Conservation (phyloP, 2,888 invertebrate genomes). For the Osmoderma eremita region DNA sequence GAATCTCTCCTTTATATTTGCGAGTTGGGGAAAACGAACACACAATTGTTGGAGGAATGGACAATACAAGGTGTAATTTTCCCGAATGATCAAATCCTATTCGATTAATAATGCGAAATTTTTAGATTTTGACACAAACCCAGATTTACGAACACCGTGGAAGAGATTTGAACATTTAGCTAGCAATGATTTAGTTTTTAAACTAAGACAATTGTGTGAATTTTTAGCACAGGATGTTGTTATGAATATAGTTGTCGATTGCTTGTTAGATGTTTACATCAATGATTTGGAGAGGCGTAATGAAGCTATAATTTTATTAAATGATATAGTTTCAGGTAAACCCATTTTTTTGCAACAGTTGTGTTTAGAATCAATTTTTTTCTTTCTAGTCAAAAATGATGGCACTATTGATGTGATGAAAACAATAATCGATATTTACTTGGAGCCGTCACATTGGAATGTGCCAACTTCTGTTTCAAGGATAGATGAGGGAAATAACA, state of each 20-base stretch:
- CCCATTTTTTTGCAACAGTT: not conserved
- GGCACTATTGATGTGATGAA: constrained; percentile 43
- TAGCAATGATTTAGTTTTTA: constrained; percentile 62
- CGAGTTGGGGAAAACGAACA: constrained; percentile 64
- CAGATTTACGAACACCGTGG: constrained; percentile 68
- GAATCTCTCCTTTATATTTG: constrained; percentile 67
- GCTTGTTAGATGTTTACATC: constrained; percentile 69
- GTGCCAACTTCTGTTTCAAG: constrained; percentile 61
- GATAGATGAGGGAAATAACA: constrained; percentile 52
- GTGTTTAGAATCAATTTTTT: not conserved
- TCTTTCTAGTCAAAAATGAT: not conserved
- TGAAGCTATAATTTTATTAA: constrained; percentile 72
- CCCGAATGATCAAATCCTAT: constrained; percentile 26
- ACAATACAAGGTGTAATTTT: constrained; percentile 58
- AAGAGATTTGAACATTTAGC: constrained; percentile 71
- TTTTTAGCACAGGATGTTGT: constrained; percentile 69
- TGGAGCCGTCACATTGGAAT: constrained; percentile 67
- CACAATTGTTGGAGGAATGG: constrained; percentile 68
- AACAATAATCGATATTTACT: constrained; percentile 61
- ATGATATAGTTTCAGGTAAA: constrained; percentile 67
- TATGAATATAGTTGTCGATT: constrained; percentile 70
- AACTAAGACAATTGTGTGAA: constrained; percentile 68
- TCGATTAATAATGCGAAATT: constrained; percentile 3
- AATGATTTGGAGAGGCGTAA: constrained; percentile 66
- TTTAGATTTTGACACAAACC: constrained; percentile 59